A percentile compares a stretch with the other conserved stretches of the same genome.
Conservation (phyloP, 2,888 invertebrate species). For the Mesorhabditis belari region DNA sequence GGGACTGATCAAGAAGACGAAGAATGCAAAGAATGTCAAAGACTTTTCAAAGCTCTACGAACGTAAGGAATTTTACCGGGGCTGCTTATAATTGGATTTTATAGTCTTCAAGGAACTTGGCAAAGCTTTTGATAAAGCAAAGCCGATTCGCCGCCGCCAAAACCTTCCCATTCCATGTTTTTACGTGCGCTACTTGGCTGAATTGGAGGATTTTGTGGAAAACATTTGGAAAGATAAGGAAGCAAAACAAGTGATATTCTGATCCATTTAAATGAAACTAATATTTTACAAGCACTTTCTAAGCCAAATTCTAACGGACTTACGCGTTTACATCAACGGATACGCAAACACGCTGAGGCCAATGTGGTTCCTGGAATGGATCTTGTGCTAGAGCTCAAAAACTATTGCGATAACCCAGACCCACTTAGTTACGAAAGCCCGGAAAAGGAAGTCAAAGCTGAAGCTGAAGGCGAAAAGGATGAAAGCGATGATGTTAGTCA, state of each 20-base stretch:
- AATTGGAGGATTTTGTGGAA: too few species aligned
- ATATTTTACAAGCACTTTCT: slow-evolving; percentile 65
- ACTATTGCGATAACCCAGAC: slow-evolving; percentile 69
- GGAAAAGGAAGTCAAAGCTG: slow-evolving; percentile 38
- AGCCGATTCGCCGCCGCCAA: slow-evolving; percentile 85
- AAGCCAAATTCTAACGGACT: slow-evolving; percentile 89
- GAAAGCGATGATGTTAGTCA: slow-evolving; percentile 13
- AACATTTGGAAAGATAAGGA: slow-evolving; percentile 49
- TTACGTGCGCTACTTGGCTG: too few species aligned
- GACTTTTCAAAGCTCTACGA: too few species aligned
- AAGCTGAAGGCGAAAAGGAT: background rate
- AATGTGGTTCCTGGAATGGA: too few species aligned
- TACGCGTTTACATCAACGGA: slow-evolving; percentile 82
- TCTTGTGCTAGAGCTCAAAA: slow-evolving; percentile 66
- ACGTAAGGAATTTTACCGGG: background rate
- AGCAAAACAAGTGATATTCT: slow-evolving; percentile 24
- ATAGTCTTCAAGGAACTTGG: slow-evolving; percentile 83
- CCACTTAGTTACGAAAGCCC: slow-evolving; percentile 46
- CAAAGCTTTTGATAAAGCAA: too few species aligned
- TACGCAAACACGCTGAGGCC: too few species aligned
- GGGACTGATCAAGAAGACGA: too few species aligned
- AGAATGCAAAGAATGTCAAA: too few species aligned
- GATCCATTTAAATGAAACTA: background rate
- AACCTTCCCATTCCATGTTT: slow-evolving; percentile 72
- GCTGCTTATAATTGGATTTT: slow-evolving; percentile 17